Evolutionary conservation across 1,140 invertebrate genomes (phyloP).

Genomic region (Diplogasteroides magnus): DNA sequence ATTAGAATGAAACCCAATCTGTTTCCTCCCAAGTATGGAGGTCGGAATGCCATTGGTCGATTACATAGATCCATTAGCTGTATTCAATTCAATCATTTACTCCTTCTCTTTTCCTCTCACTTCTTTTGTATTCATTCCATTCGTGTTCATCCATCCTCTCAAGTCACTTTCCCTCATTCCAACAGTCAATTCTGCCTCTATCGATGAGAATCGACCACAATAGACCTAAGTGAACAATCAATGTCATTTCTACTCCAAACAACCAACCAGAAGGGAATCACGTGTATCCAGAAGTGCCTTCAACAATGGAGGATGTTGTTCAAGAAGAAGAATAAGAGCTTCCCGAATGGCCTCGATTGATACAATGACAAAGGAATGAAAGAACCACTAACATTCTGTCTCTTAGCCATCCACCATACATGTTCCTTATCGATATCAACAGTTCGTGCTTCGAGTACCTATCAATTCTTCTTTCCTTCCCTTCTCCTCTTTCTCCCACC

Average conservation of each 20-base stretch:
- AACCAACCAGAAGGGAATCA: slow-evolving; percentile 43
- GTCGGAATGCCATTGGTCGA: slow-evolving; percentile 48
- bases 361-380: not conserved
- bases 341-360: slow-evolving; percentile 34
- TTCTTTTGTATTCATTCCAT: slow-evolving; percentile 39
- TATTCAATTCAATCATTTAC: slow-evolving; percentile 6
- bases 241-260: not conserved
- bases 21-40: slow-evolving; percentile 52
- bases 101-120: slow-evolving; percentile 9
- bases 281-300: slow-evolving; percentile 47
- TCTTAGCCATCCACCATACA: slow-evolving; percentile 47
- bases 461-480: slow-evolving; percentile 11
- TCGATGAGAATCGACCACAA: slow-evolving; percentile 45
- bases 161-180: slow-evolving; percentile 52
- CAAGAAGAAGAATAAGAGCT: slow-evolving; percentile 42
- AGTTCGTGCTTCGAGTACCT: not conserved
- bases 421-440: slow-evolving; percentile 43
- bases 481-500: slow-evolving; percentile 26
- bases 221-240: slow-evolving; percentile 13
- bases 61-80: slow-evolving; percentile 46
- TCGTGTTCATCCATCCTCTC: slow-evolving; percentile 39
- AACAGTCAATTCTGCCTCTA: slow-evolving; percentile 45
- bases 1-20: slow-evolving; percentile 50
- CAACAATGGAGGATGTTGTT: slow-evolving; percentile 48
- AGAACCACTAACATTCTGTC: slow-evolving; percentile 34